phyloP scores from a whole-genome alignment of 2,888 invertebrate genomes.

The Ptychoptera albimana region DNA sequence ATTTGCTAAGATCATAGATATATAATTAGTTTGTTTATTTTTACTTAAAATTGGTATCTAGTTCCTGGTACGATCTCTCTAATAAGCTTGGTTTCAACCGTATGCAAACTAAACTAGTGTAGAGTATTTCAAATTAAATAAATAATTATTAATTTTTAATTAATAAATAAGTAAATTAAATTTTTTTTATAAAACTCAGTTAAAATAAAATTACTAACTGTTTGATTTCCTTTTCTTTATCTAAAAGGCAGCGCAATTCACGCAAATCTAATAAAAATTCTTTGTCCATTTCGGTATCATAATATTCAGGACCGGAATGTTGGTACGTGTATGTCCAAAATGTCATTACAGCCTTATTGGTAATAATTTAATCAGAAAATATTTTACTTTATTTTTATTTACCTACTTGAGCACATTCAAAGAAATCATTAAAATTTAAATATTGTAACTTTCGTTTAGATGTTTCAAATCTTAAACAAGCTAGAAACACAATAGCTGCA shows the following conservation, averaged over 20 bases:
- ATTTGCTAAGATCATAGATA: slow-evolving; percentile 1
- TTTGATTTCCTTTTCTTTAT: slow-evolving; percentile 89
- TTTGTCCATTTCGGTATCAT: slow-evolving; percentile 77
- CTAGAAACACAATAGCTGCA: slow-evolving; percentile 82
- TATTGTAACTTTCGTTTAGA: slow-evolving; percentile 77
- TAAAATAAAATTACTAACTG: slow-evolving; percentile 39
- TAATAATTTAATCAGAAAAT: neutral
- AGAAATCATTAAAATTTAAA: slow-evolving; percentile 71
- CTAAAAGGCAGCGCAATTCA: slow-evolving; percentile 65
- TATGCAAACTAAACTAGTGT: slow-evolving; percentile 59
- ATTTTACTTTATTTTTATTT: neutral
- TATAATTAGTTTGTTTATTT: slow-evolving; percentile 29
- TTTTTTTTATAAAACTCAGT: neutral
- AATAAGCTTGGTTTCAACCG: slow-evolving; percentile 58
- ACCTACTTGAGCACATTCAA: slow-evolving; percentile 59
- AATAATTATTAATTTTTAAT: neutral
- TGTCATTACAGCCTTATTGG: slow-evolving; percentile 53
- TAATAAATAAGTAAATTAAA: slow-evolving; percentile 1
- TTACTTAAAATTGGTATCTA: slow-evolving; percentile 60
- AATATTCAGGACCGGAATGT: slow-evolving; percentile 59
- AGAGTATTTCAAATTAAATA: too few species aligned
- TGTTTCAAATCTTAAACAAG: slow-evolving; percentile 83
- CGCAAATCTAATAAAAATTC: slow-evolving; percentile 79
- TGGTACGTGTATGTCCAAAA: slow-evolving; percentile 68
- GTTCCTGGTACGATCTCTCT: slow-evolving; percentile 60